Evolutionary conservation across 2,797 vertebrate genomes (phyloP).

Genomic region (Chromobotia macracanthus): DNA sequence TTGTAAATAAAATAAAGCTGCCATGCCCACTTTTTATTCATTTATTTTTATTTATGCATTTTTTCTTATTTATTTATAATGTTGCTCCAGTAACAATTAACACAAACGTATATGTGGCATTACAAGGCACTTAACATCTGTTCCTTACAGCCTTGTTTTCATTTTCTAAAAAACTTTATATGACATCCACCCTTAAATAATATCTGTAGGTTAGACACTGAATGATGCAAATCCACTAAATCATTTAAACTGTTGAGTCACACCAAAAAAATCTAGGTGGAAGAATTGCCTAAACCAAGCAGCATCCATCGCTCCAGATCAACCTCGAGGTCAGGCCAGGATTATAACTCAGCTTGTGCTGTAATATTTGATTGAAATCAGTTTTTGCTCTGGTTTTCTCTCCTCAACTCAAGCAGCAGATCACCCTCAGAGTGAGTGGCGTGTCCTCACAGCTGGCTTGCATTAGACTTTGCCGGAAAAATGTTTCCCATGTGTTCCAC

Average conservation of each 20-base stretch:
- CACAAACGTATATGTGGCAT: no score
- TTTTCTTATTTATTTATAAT: no score
- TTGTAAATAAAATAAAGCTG: no score
- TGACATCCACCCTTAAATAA: background rate
- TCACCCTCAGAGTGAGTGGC: slow-evolving; percentile 52
- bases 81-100: no score
- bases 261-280: no score
- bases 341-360: slow-evolving; percentile 37
- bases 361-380: slow-evolving; percentile 47
- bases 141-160: no score
- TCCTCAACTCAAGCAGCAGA: slow-evolving; percentile 41
- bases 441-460: slow-evolving; percentile 57
- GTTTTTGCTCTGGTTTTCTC: slow-evolving; percentile 48
- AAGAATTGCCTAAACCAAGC: background rate
- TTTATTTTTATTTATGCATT: no score
- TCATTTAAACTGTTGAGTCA: slow-evolving; percentile 28
- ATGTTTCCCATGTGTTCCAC: slow-evolving; percentile 56
- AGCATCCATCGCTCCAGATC: background rate
- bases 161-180: background rate
- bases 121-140: no score
- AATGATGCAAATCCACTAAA: slow-evolving; percentile 46
- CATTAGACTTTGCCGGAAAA: slow-evolving; percentile 50
- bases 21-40: no score
- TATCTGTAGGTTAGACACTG: slow-evolving; percentile 16
- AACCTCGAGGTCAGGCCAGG: slow-evolving; percentile 31